Conservation (phyloP, 2,113 vertebrate species). For the Microtus pennsylvanicus region DNA sequence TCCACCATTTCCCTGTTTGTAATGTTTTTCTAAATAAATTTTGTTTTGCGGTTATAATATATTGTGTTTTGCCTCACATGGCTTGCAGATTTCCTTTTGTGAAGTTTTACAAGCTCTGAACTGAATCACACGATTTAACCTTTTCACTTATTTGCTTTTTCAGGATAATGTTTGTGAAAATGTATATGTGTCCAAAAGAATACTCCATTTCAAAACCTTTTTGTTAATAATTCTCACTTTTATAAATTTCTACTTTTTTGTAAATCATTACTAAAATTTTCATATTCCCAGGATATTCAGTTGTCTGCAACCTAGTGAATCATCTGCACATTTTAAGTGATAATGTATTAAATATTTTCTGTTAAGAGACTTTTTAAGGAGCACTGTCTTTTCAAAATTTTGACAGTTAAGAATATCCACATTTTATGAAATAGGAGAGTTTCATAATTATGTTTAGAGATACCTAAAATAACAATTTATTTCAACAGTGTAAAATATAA, state of each 20-base stretch:
- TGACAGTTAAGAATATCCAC: background rate
- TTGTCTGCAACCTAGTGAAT: conserved; percentile 65
- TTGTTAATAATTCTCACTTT: conserved; percentile 39
- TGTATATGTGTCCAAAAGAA: conserved; percentile 4
- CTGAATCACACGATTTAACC: conserved; percentile 4
- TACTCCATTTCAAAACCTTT: background rate
- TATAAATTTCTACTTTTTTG: background rate
- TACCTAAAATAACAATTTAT: conserved; percentile 42
- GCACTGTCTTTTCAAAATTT: background rate
- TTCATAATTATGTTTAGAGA: conserved; percentile 38
- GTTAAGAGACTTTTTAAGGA: background rate
- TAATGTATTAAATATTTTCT: conserved; percentile 52
- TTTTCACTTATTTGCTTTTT: conserved; percentile 48
- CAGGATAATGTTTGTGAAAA: conserved; percentile 17
- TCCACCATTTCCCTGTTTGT: background rate
- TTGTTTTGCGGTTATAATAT: background rate
- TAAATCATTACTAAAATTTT: conserved; percentile 24
- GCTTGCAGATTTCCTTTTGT: conserved; percentile 20
- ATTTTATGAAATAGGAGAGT: background rate
- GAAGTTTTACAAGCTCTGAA: conserved; percentile 6
- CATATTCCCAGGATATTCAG: conserved; percentile 48
- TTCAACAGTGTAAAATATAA: conserved; percentile 36
- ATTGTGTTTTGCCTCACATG: background rate
- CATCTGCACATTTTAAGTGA: background rate
- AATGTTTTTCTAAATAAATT: conserved; percentile 28